phyloP scores from a whole-genome alignment of 2,113 vertebrate genomes.

The cattle (Bos taurus) region DNA sequence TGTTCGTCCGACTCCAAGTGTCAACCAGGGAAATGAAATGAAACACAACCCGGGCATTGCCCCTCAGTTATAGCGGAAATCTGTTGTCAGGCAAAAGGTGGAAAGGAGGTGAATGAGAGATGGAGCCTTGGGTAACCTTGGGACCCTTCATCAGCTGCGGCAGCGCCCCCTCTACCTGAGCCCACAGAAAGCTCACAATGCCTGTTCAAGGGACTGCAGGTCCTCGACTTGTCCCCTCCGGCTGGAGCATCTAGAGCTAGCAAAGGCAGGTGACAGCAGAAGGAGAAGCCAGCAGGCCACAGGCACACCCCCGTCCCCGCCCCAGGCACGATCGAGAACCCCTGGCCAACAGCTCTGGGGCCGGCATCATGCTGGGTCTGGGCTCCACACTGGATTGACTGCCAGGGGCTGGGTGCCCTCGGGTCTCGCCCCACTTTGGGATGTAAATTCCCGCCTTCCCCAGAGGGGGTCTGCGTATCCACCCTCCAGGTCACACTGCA shows the following conservation, averaged over 20 bases:
- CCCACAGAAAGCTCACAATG: accelerated
- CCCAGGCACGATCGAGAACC: neutral
- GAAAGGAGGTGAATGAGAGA: neutral
- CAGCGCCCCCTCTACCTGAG: neutral
- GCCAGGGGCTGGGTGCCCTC: neutral
- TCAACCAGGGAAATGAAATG: conserved; percentile 24
- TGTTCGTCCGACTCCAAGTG: conserved; percentile 30
- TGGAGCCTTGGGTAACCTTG: neutral
- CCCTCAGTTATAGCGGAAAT: accelerated
- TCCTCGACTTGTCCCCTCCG: neutral
- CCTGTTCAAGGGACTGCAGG: accelerated
- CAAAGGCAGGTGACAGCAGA: neutral
- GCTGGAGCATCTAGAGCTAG: neutral
- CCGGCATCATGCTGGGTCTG: neutral
- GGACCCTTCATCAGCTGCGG: accelerated
- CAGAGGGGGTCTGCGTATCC: neutral
- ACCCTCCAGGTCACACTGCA: neutral
- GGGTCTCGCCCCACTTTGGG: neutral
- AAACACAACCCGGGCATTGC: neutral
- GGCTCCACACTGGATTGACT: neutral
- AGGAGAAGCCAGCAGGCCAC: neutral
- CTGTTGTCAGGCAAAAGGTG: neutral
- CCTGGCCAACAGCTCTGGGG: neutral
- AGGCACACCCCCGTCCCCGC: neutral
- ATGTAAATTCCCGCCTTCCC: neutral